Conservation (phyloP, 2,797 vertebrate species). For the Thunnus albacares region DNA sequence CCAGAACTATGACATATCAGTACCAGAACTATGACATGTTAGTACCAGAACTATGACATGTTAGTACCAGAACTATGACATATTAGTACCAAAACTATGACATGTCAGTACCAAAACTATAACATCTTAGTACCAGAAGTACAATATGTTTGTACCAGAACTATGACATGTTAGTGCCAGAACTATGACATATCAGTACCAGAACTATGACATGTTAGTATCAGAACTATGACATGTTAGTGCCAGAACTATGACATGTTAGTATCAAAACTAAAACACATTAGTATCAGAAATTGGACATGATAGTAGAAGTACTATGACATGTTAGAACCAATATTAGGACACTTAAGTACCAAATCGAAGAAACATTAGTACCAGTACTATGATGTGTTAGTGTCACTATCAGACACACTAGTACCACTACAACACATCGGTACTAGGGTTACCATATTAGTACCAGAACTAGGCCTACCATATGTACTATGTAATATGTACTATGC, state of each 20-base stretch:
- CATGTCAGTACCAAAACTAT: constrained; percentile 76
- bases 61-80: background rate
- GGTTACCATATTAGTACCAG: background rate
- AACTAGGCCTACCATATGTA: background rate
- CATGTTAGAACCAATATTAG: background rate
- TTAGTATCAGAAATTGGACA: background rate
- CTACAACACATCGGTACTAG: no score
- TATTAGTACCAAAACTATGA: constrained; percentile 82
- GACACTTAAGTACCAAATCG: background rate
- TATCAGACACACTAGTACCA: background rate
- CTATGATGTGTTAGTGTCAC: no score
- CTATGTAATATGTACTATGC: background rate
- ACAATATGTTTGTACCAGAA: no score
- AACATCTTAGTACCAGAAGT: background rate
- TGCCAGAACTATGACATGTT: no score
- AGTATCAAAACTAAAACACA: no score
- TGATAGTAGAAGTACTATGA: background rate
- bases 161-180: no score
- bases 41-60: no score
- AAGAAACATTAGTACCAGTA: background rate
- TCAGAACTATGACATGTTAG: no score
- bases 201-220: no score
- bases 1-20: no score
- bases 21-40: background rate
- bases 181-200: no score